Evolutionary conservation across 1,140 invertebrate genomes (phyloP).

Genomic region (Magallana ariakensis): DNA sequence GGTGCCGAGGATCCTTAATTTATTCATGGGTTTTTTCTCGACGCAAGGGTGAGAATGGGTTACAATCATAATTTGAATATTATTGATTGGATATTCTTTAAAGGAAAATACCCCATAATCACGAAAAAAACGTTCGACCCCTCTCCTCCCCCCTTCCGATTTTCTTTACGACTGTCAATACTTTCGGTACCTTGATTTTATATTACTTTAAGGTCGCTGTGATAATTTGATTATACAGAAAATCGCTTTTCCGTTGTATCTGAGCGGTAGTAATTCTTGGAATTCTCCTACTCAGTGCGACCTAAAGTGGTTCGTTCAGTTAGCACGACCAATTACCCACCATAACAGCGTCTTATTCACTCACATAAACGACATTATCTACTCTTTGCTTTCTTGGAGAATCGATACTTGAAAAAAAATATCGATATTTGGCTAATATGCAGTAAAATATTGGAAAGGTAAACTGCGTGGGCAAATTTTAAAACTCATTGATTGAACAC

Average conservation of each 20-base stretch:
- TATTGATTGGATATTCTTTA: too few relatives aligned
- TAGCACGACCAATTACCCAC: background rate
- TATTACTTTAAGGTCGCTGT: too few relatives aligned
- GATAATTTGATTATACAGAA: conserved; percentile 24
- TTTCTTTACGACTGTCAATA: too few relatives aligned
- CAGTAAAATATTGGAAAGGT: background rate
- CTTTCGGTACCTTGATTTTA: too few relatives aligned
- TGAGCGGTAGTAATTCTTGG: background rate
- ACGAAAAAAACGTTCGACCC: too few relatives aligned
- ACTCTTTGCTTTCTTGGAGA: background rate
- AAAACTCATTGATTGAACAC: background rate
- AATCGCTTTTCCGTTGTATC: background rate
- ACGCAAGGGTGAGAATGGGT: too few relatives aligned
- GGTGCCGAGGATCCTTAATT: too few relatives aligned
- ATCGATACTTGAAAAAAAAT: conserved; percentile 20
- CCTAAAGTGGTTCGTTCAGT: background rate
- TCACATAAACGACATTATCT: conserved; percentile 25
- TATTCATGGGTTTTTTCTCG: too few relatives aligned
- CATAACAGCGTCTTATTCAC: background rate
- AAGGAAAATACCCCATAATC: too few relatives aligned
- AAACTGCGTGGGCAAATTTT: conserved; percentile 1
- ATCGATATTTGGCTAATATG: conserved; percentile 14
- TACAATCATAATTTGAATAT: too few relatives aligned
- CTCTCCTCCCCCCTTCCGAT: too few relatives aligned
- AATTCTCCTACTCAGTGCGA: conserved; percentile 3